Percentiles rank a stretch among this genome's conserved stretches.
These are phyloP conservation scores for Rana temporaria DNA, from an alignment of 2,113 vertebrate genomes.

Conservation along the genomic window DNA sequence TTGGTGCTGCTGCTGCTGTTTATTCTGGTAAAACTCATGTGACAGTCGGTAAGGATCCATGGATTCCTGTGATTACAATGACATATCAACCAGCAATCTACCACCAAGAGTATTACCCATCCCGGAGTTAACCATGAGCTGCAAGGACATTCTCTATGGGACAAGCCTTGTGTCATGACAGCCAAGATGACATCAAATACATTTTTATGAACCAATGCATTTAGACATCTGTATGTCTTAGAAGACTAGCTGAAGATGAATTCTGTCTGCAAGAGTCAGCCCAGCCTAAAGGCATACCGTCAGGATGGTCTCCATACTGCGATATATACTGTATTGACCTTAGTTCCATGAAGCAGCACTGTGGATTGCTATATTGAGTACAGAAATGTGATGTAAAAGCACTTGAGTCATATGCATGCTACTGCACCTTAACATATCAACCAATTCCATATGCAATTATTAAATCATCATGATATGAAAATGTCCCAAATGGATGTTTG, in stretches of 20 bases:
- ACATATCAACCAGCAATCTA: not conserved
- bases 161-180: not conserved
- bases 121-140: constrained; percentile 7
- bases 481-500: no score
- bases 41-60: constrained; percentile 43
- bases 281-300: not conserved
- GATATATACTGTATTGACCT: not conserved
- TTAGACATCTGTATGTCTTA: not conserved
- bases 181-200: not conserved
- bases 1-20: constrained; percentile 76
- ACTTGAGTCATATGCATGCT: no score
- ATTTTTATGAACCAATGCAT: not conserved
- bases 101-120: not conserved
- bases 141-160: not conserved
- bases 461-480: no score
- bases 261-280: not conserved
- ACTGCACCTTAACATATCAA: no score
- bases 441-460: no score
- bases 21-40: constrained; percentile 80
- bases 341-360: not conserved
- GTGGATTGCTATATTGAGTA: not conserved
- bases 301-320: not conserved
- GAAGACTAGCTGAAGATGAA: not conserved
- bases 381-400: not conserved
- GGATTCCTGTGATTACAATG: not conserved